Conservation (phyloP, 1,140 invertebrate species). For the Adelges cooleyi region DNA sequence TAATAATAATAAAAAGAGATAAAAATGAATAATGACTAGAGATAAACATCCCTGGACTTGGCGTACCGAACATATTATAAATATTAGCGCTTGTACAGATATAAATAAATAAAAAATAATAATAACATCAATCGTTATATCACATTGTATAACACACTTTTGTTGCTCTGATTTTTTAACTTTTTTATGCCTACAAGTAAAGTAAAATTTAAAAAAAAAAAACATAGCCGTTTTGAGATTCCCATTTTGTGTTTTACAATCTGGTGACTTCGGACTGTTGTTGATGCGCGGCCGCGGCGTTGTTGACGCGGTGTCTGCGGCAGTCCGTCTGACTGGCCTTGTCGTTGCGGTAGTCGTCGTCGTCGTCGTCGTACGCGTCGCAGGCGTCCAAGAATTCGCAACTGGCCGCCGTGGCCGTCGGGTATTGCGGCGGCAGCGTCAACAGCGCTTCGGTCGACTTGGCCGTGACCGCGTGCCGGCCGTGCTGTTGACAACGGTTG, state of each 20-base stretch:
- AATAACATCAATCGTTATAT: not conserved
- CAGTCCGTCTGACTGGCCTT: slow-evolving; percentile 42
- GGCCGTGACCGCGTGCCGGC: slow-evolving; percentile 39
- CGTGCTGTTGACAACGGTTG: not conserved
- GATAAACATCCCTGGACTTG: too few relatives aligned
- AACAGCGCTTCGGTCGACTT: slow-evolving; percentile 69
- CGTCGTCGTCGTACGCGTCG: slow-evolving; percentile 26
- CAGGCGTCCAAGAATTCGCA: slow-evolving; percentile 51
- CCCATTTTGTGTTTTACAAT: slow-evolving; percentile 34
- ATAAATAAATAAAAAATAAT: not conserved
- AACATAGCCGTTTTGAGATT: not conserved
- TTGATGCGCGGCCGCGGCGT: slow-evolving; percentile 31
- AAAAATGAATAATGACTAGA: too few relatives aligned
- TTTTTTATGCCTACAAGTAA: not conserved
- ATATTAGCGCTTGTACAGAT: not conserved
- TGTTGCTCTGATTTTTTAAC: not conserved
- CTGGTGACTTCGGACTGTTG: slow-evolving; percentile 40
- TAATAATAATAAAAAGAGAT: too few relatives aligned
- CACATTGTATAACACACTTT: not conserved
- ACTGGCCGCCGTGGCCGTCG: slow-evolving; percentile 51
- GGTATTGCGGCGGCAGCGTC: slow-evolving; percentile 46
- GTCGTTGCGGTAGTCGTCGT: slow-evolving; percentile 34
- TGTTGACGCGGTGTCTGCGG: slow-evolving; percentile 34
- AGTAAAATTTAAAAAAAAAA: not conserved
- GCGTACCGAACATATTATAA: too few relatives aligned